Base-by-base conservation (phyloP, 2,113 vertebrate genomes). In the Anguilla rostrata region DNA sequence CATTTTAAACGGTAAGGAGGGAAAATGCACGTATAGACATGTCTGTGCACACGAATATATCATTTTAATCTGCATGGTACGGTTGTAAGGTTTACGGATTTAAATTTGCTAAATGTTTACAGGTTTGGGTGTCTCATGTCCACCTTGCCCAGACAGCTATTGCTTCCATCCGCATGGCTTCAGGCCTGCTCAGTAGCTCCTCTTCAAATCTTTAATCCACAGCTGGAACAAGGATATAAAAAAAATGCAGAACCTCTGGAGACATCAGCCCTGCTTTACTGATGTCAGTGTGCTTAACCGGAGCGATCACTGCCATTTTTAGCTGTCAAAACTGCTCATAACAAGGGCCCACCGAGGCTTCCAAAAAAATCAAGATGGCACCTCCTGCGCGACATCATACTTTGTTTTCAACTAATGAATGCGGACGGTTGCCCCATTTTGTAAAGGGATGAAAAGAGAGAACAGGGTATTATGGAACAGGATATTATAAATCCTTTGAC, bases 181-280 rank as follows among this genome's bases (percentile, higher is more conserved):
- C 9, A 89, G 90, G 90, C 89, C 83, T 86, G 29, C 82, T 39
- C 11, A 16, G 82, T 0, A 57, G 16, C 82, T 57, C 16, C 86
- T 90, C 88, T 88, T 86, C 78, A 89, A 7, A n/a, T 78, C 20
- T 75, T 78, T 75, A 78, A 49, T 49, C 63, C 15, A 16, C 60
- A 75, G 43, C 9, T 29, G 60, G 63, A 56, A 83, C 85, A 84
- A 57, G 63, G 80, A 53, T 78, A 87, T 15, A 16, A 81, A 75
- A 75, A 39, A 81, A 40, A 46, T 46, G 5, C 85, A 57, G 85
- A 75, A 90, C 34, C 75, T 87, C 85, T 78, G 85, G 46, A 90
- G 90, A 88, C 89, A 83, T 66, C 91, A 89, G 90, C 88, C 89
- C 90, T 88, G 88, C 90, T 92, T 90, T 90, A 86, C 84, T 78